These are phyloP conservation scores for Alcedo atthis DNA, from an alignment of 2,797 vertebrate genomes.

Conservation along the genomic window DNA sequence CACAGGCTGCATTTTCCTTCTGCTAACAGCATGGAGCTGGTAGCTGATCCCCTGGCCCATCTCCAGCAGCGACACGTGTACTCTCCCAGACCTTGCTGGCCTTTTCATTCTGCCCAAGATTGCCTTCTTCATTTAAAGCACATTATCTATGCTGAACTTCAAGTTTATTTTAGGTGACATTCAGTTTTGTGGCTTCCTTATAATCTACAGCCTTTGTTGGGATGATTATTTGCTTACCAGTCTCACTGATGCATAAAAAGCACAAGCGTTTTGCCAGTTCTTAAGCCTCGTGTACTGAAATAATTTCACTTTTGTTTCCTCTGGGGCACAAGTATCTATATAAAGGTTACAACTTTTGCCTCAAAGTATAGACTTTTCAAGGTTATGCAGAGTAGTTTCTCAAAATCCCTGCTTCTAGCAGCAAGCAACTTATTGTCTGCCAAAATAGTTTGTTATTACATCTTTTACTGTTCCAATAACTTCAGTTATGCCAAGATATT, in stretches of 20 bases:
- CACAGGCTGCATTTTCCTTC: not conserved
- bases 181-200: slow-evolving; percentile 52
- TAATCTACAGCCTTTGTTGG: slow-evolving; percentile 57
- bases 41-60: not conserved
- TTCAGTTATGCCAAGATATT: too few relatives aligned
- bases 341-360: slow-evolving; percentile 31
- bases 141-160: slow-evolving; percentile 58
- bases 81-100: slow-evolving; percentile 53
- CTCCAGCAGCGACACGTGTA: slow-evolving; percentile 37
- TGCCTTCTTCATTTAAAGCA: slow-evolving; percentile 45
- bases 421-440: not conserved
- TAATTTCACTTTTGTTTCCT: slow-evolving; percentile 47
- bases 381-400: not conserved
- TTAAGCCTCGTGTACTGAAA: slow-evolving; percentile 39
- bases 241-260: slow-evolving; percentile 60
- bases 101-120: slow-evolving; percentile 54
- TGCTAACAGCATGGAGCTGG: slow-evolving; percentile 12
- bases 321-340: slow-evolving; percentile 11
- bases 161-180: slow-evolving; percentile 58
- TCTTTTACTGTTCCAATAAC: not conserved
- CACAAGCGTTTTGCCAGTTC: slow-evolving; percentile 36
- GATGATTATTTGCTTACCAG: slow-evolving; percentile 59
- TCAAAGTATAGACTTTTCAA: slow-evolving; percentile 31
- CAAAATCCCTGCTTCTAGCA: not conserved
- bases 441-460: not conserved